Conservation (phyloP, 1,140 invertebrate genomes). For the Chymomyza costata region DNA sequence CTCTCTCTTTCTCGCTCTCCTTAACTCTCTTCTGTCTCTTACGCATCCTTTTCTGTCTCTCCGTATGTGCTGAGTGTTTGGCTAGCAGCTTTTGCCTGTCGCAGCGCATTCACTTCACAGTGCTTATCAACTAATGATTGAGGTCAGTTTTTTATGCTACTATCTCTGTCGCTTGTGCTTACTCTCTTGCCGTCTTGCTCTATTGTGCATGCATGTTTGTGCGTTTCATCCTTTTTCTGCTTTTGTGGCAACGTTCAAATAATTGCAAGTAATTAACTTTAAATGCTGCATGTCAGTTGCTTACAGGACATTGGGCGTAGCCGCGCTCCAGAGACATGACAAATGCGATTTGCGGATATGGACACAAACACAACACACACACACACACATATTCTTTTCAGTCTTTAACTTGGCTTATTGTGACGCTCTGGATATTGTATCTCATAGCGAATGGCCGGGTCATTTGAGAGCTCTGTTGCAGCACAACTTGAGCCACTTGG, state of each 20-base stretch:
- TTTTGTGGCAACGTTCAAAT: constrained; percentile 24
- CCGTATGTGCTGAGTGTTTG: constrained; percentile 16
- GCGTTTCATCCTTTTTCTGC: constrained; percentile 2
- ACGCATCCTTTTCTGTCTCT: not conserved
- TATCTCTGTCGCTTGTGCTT: constrained; percentile 2
- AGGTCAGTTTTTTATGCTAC: constrained; percentile 48
- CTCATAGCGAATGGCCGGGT: not conserved
- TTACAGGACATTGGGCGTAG: not conserved
- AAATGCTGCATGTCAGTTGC: constrained; percentile 34
- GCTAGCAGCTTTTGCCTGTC: constrained; percentile 28
- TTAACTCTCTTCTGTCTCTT: not conserved
- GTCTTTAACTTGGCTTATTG: not conserved
- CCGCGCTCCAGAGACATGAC: constrained; percentile 29
- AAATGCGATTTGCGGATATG: constrained; percentile 57
- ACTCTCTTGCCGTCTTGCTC: not conserved
- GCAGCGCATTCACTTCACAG: constrained; percentile 26
- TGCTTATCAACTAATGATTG: constrained; percentile 68
- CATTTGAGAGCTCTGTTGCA: constrained; percentile 4
- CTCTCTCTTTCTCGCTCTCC: too few species aligned
- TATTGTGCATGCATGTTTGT: not conserved
- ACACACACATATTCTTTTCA: constrained; percentile 25
- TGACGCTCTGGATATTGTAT: too few species aligned
- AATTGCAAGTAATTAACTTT: constrained; percentile 60
- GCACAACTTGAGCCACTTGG: not conserved
- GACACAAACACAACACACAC: too few species aligned